Base-by-base conservation (phyloP, 1,140 invertebrate genomes). In the Orussus abietinus region DNA sequence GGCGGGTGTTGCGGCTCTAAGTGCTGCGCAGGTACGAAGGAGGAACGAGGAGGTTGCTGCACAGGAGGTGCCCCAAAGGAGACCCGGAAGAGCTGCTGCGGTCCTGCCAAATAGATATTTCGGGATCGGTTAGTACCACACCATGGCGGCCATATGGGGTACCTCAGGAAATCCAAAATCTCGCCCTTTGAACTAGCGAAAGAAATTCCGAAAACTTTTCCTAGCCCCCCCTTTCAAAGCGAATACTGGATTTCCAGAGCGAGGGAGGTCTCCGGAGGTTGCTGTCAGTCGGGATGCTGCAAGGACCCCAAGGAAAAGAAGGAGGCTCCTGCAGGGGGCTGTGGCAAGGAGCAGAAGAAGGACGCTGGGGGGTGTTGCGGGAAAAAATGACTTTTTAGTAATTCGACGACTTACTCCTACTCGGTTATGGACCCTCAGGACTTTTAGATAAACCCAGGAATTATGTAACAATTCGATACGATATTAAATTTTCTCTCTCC, bases 1-100 rank as follows among this genome's bases (percentile, higher is more conserved):
- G 49, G 46, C 30, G 57, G 56, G 42, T 56, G 56, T 46, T 59
- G 56, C 38, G 55, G 53, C 17, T 45, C 59, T n/a, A 55, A 51
- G 30, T 61, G 59, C 42, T 61, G 59, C 33, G 13, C 55, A 10
- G 57, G 45, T 20, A 48, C 44, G 13, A 48, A 49, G 12, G 55
- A 41, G 12, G 42, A 55, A 20, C 30, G 10, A 15, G 49, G 47
- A 11, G 57, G 57, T 18, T 55, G 59, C 41, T 61, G 59, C 43
- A 43, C 30, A 10, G 29, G 37, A 28, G 32, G 33, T 32, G 35
- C 30, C 21, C 13, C 30, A 28, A 38, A 31, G 28, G 51, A 57
- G 13, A 18, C 17, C 22, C 6, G 20, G 41, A 59, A 59, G 26
- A 38, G 30, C 29, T 59, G 57, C 36, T 61, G 55, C 13, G n/a